A percentile compares a stretch with the other conserved stretches of the same genome.
phyloP scores from a whole-genome alignment of 2,888 invertebrate species.

The Amphipyra berbera region DNA sequence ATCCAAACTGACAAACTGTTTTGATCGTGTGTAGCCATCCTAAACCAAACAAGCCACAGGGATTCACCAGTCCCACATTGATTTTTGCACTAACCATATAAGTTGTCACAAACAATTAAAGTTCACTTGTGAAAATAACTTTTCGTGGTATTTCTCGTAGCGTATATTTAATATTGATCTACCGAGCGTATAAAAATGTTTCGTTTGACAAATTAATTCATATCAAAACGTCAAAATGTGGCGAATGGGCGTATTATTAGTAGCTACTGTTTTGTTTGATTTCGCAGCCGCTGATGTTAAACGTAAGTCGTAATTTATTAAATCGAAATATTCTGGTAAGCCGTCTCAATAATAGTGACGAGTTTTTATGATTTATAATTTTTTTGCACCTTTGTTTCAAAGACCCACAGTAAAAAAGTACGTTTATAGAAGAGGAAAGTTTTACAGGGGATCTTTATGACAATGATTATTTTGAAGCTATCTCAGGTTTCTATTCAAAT shows the following conservation, averaged over 20 bases:
- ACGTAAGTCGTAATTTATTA: conserved; percentile 65
- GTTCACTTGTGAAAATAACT: conserved; percentile 52
- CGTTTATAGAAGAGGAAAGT: too few relatives aligned
- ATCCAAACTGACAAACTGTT: not conserved
- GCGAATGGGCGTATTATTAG: conserved; percentile 67
- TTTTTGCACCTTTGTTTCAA: too few relatives aligned
- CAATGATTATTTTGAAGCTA: too few relatives aligned
- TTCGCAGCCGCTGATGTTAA: conserved; percentile 58
- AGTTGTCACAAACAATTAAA: conserved; percentile 68
- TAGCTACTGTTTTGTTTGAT: conserved; percentile 58
- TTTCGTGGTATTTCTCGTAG: conserved; percentile 57
- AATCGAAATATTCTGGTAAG: not conserved
- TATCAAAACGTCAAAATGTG: conserved; percentile 71
- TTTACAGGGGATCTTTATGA: too few relatives aligned
- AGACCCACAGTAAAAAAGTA: too few relatives aligned
- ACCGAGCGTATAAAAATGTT: conserved; percentile 75
- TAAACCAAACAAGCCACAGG: conserved; percentile 30
- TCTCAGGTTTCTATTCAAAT: too few relatives aligned
- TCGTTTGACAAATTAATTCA: conserved; percentile 56
- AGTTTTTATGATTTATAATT: too few relatives aligned
- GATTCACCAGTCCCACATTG: conserved; percentile 35
- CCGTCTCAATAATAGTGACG: not conserved
- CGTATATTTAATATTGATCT: conserved; percentile 65
- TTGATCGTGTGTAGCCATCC: conserved; percentile 17
- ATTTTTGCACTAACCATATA: conserved; percentile 61